phyloP scores from a whole-genome alignment of 1,140 invertebrate genomes.

The Panulirus ornatus region DNA sequence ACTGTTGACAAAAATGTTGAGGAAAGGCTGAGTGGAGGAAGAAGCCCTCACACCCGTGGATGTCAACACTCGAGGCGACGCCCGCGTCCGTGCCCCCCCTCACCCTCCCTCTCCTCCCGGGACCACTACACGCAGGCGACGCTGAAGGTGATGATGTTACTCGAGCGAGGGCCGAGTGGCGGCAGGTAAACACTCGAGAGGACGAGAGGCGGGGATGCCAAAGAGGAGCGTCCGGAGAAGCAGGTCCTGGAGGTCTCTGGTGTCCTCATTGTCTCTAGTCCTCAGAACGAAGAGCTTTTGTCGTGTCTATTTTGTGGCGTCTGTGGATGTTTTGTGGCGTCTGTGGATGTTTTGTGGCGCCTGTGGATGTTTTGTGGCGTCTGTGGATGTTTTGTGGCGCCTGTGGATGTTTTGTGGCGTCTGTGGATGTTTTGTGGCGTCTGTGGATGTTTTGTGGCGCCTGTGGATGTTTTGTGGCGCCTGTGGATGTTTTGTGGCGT shows the following conservation, averaged over 20 bases:
- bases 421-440: too few species aligned
- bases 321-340: too few species aligned
- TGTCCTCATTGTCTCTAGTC: too few species aligned
- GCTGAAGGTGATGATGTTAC: neutral
- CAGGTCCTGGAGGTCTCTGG: neutral
- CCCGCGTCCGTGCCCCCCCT: neutral
- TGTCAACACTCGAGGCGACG: neutral
- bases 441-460: too few species aligned
- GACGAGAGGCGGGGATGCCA: neutral
- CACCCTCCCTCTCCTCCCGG: neutral
- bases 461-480: too few species aligned
- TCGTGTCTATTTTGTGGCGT: too few species aligned
- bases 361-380: too few species aligned
- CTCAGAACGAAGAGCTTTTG: too few species aligned
- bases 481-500: too few species aligned
- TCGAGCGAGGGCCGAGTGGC: neutral
- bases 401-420: too few species aligned
- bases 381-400: too few species aligned
- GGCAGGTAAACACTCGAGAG: neutral
- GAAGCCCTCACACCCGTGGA: neutral
- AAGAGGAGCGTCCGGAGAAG: neutral
- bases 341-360: too few species aligned
- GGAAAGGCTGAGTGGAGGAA: neutral
- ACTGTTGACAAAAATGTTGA: neutral
- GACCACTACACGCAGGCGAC: neutral